A percentile compares a stretch with the other conserved stretches of the same genome.
Evolutionary conservation across 2,797 vertebrate species (phyloP).

Genomic region (Pempheris klunzingeri): DNA sequence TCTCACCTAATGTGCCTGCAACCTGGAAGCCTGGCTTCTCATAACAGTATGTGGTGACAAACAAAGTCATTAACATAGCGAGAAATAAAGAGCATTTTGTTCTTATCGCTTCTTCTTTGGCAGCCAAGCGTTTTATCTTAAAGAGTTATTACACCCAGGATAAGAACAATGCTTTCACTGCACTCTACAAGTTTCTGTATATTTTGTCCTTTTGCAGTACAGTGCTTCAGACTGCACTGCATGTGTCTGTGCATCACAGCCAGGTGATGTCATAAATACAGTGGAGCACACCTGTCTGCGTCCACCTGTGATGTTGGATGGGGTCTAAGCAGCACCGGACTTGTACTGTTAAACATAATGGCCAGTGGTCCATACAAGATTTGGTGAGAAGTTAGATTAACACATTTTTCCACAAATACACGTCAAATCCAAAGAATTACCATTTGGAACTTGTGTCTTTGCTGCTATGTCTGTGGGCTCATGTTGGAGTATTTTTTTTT

Average conservation of each 20-base stretch:
- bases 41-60: neutral
- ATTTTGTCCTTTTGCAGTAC: neutral
- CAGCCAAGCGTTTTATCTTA: neutral
- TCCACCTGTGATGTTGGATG: neutral
- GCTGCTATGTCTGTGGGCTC: neutral
- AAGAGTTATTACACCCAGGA: neutral
- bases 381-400: neutral
- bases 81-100: too few species aligned
- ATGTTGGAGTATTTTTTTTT: too few species aligned
- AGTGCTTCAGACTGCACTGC: neutral
- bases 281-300: neutral
- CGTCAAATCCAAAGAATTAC: neutral
- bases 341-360: neutral
- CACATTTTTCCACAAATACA: neutral
- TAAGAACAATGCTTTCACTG: neutral
- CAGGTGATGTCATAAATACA: neutral
- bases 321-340: neutral
- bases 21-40: neutral
- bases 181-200: neutral
- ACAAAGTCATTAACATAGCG: neutral
- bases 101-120: too few species aligned
- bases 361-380: neutral
- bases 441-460: neutral
- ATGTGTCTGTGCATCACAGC: neutral
- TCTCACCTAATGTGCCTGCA: neutral